Percentiles rank a stretch among this genome's conserved stretches.
Conservation (phyloP, 2,797 vertebrate species). For the Lophius americanus region DNA sequence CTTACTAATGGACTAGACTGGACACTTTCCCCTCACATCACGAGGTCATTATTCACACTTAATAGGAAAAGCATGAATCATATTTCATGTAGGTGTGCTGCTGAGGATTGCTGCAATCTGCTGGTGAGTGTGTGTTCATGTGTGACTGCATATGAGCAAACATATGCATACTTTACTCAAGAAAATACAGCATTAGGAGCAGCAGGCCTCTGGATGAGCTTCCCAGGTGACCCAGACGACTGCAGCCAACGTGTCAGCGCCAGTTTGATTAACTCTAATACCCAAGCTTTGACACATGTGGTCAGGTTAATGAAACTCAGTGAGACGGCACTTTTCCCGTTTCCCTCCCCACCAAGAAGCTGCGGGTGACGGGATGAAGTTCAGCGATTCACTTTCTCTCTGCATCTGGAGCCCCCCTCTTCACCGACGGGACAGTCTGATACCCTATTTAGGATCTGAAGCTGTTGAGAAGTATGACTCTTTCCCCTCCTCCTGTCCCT, state of each 20-base stretch:
- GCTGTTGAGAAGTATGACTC: slow-evolving; percentile 46
- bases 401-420: slow-evolving; percentile 36
- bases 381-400: slow-evolving; percentile 61
- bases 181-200: slow-evolving; percentile 38
- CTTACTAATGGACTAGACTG: slow-evolving; percentile 55
- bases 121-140: slow-evolving; percentile 15
- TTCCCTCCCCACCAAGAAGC: slow-evolving; percentile 78
- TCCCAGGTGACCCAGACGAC: slow-evolving; percentile 71
- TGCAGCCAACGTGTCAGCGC: slow-evolving; percentile 71
- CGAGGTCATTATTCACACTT: slow-evolving; percentile 58
- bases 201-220: slow-evolving; percentile 66
- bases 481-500: slow-evolving; percentile 19
- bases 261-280: slow-evolving; percentile 84
- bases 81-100: slow-evolving; percentile 58
- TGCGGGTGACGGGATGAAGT: slow-evolving; percentile 84
- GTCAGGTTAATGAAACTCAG: slow-evolving; percentile 89
- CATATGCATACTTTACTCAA: slow-evolving; percentile 49
- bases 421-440: slow-evolving; percentile 60
- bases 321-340: slow-evolving; percentile 72
- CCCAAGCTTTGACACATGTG: slow-evolving; percentile 80
- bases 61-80: slow-evolving; percentile 72
- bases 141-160: slow-evolving; percentile 24
- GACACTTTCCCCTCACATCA: slow-evolving; percentile 66
- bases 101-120: slow-evolving; percentile 32
- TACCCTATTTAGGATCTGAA: slow-evolving; percentile 57